Base-by-base conservation (phyloP, 2,797 vertebrate species). In the Gouania willdenowi region DNA sequence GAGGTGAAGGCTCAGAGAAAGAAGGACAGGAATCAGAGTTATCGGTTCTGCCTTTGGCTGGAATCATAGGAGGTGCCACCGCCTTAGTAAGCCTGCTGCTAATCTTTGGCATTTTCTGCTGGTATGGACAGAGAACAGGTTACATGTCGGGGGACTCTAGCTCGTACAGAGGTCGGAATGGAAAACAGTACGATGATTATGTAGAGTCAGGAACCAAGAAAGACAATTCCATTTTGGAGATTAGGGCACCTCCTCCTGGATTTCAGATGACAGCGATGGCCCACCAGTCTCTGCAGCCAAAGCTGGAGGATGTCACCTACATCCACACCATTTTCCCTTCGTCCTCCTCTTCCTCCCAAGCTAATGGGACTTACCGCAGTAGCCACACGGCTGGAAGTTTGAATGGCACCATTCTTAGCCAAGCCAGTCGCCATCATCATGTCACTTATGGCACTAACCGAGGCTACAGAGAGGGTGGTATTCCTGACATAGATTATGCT, bases 121-220 rank as follows among this genome's bases (percentile, higher is more conserved):
- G 93, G 91, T 92, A 94, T 2, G 90, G 92, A 77, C 91, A 94
- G 78, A 90, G 91, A 53, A 77, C 90, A 1, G 86, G 93, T 4
- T 92, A 93, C 66, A 87, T 92, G 42, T 88, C 85, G 1, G 88
- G 68, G 13, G 91, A 94, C 37, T 72, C 90, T 16, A 54, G 81
- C n/a, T 70, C 87, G 16, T 94, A 92, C 47, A 84, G 92, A 21
- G 88, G 91, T 2, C 75, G 86, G 8, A 67, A 83, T 22, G 83
- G 77, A 8, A 97, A 97, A 77, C 90, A 90, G 55, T 93, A 92
- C 17, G 93, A 93, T 9, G 92, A 94, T 81, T 97, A 94, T 41
- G 78, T 94, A 50, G 93, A 97, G 72, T 93, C 93, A 0, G 94
- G 94, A 45, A 97, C 94, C 58, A 97, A 95, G 85, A 97, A 97